phyloP scores from a whole-genome alignment of 2,113 vertebrate species.

The Rana temporaria region DNA sequence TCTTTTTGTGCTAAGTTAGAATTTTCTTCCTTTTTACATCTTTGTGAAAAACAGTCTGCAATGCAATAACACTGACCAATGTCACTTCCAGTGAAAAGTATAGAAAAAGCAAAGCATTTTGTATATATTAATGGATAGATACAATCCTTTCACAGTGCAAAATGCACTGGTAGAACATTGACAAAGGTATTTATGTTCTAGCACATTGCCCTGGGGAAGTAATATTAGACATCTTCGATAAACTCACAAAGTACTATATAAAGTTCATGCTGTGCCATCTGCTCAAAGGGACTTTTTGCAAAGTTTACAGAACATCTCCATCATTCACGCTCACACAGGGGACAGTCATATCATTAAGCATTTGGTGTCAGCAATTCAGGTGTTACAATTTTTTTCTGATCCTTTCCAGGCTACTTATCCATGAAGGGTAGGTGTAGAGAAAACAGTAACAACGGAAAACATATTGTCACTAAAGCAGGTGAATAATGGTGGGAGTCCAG shows the following conservation, averaged over 20 bases:
- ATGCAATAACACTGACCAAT: too few relatives aligned
- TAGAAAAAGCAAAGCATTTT: too few relatives aligned
- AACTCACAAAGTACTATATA: conserved; percentile 26
- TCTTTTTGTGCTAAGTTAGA: too few relatives aligned
- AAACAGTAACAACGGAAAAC: conserved; percentile 39
- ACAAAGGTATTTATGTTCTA: neutral
- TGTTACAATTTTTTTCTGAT: conserved; percentile 47
- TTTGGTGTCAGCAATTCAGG: conserved; percentile 46
- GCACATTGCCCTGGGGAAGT: conserved; percentile 2
- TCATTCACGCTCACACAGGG: conserved; percentile 46
- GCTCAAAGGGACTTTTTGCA: conserved; percentile 27
- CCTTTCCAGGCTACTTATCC: conserved; percentile 53
- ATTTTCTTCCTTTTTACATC: too few relatives aligned
- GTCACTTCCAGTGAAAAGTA: too few relatives aligned
- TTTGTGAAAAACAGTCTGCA: too few relatives aligned
- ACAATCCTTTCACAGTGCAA: neutral
- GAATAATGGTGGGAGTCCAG: conserved; percentile 31
- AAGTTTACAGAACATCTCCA: conserved; percentile 49
- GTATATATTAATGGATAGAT: too few relatives aligned
- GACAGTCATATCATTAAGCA: conserved; percentile 55
- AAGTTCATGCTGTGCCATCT: conserved; percentile 42
- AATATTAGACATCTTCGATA: conserved; percentile 24
- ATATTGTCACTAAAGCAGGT: conserved; percentile 38
- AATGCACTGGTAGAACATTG: conserved; percentile 12
- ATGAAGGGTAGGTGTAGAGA: conserved; percentile 44